Base-by-base conservation (phyloP, 2,113 vertebrate species). In the Entosphenus tridentatus region DNA sequence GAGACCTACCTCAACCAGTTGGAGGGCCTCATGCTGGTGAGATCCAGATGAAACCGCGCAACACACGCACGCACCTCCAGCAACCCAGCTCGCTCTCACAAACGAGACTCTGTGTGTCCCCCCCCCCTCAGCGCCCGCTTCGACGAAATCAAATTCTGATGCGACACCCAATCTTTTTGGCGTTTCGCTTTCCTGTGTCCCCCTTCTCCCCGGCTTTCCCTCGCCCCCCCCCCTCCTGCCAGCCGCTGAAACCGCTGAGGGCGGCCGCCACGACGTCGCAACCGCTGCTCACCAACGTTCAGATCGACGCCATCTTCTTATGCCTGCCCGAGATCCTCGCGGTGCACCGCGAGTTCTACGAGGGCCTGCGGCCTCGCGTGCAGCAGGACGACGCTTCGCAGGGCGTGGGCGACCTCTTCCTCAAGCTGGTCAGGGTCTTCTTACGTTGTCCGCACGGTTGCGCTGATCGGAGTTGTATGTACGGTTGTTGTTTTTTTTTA, bases 281-380 rank as follows among this genome's bases (percentile, higher is more conserved):
- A 80, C 93, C 93, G 0, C 89, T 96, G 72, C 83, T 96, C 76
- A 86, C 82, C 1, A 78, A 84, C 67, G 84, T 87, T 75, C 93
- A 98, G 82, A 91, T 98, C 9, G 92, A 98, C 78, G 96, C 89
- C 75, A 98, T 98, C 80, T 98, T 98, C 82, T 98, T 93, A 82
- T 96, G 95, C 82, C 91, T 98, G 82, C 92, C 93, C 75, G 93
- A 98, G 79, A 87, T 98, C 72, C 91, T 88, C 0, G 92, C 95
- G 80, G 86, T 95, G 79, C 93, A 98, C 82, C 88, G 86, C 72
- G 92, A 96, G 67, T 97, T 96, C 79, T 97, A 98, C 1, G 90
- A 98, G 1, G 84, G 84, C 68, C 86, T 98, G 10, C 75, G 86
- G 1, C 93, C 90, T 57, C 82, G 92, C 0, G 87, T 97, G 71